phyloP scores from a whole-genome alignment of 1,140 invertebrate genomes.

The Ruditapes philippinarum region DNA sequence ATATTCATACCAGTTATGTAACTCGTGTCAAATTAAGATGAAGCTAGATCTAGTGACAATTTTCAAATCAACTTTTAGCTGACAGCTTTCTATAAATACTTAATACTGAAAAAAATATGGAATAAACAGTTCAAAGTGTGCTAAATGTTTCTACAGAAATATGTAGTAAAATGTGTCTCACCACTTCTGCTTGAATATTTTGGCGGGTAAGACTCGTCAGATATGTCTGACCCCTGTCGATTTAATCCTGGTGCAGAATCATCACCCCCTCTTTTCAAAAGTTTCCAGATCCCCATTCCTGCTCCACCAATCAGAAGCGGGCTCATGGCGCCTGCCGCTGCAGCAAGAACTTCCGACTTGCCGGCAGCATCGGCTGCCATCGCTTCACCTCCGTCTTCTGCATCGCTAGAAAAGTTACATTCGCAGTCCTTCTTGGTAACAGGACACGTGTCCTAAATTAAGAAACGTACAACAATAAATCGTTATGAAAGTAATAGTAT shows the following conservation, averaged over 20 bases:
- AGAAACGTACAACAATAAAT: too few species aligned
- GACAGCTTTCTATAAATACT: too few species aligned
- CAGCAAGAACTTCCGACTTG: constrained; percentile 55
- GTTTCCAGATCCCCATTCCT: constrained; percentile 60
- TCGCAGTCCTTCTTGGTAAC: constrained; percentile 26
- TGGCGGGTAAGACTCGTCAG: constrained; percentile 20
- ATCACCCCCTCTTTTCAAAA: background rate
- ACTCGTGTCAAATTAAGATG: too few species aligned
- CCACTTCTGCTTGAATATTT: constrained; percentile 48
- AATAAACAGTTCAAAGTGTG: too few species aligned
- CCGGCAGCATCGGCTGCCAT: background rate
- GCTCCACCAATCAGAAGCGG: constrained; percentile 64
- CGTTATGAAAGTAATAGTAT: too few species aligned
- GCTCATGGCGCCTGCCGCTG: constrained; percentile 59
- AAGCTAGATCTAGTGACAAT: too few species aligned
- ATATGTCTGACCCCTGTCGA: constrained; percentile 18
- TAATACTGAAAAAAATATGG: too few species aligned
- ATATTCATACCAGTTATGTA: too few species aligned
- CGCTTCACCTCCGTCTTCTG: constrained; percentile 45
- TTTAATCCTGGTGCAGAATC: background rate
- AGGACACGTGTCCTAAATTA: constrained; percentile 17
- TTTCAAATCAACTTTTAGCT: too few species aligned
- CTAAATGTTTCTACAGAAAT: too few species aligned
- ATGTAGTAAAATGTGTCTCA: background rate
- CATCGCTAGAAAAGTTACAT: constrained; percentile 47